Percentiles rank a stretch among this genome's conserved stretches.
Conservation (phyloP, 2,797 vertebrate species). For the Morelia viridis region DNA sequence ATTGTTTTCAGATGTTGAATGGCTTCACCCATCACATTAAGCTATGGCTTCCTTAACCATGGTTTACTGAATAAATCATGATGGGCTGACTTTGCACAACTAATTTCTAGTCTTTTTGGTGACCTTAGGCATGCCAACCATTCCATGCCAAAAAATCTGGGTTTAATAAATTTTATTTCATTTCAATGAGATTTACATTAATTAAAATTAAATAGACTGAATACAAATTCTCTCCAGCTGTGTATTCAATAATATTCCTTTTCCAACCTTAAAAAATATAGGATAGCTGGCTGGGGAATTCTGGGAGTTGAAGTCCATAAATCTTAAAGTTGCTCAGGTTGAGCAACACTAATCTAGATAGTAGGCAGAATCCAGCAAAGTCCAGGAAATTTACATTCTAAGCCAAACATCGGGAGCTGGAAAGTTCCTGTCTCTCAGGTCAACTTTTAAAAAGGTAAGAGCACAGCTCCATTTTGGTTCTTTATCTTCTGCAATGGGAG, state of each 20-base stretch:
- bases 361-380: neutral
- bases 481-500: neutral
- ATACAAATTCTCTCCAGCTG: neutral
- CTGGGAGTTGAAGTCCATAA: neutral
- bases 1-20: neutral
- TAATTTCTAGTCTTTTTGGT: neutral
- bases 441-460: neutral
- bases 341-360: neutral
- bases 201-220: neutral
- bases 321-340: neutral
- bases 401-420: neutral
- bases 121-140: neutral
- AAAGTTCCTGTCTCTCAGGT: neutral
- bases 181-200: too few species aligned
- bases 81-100: neutral
- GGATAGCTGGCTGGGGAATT: neutral
- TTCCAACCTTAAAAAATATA: too few species aligned
- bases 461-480: neutral
- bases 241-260: neutral
- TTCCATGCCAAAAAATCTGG: too few species aligned
- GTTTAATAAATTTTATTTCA: too few species aligned
- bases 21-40: neutral
- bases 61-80: neutral
- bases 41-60: neutral
- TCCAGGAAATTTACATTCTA: neutral